Base-by-base conservation (phyloP, 2,113 vertebrate genomes). In the Hippocampus zosterae region DNA sequence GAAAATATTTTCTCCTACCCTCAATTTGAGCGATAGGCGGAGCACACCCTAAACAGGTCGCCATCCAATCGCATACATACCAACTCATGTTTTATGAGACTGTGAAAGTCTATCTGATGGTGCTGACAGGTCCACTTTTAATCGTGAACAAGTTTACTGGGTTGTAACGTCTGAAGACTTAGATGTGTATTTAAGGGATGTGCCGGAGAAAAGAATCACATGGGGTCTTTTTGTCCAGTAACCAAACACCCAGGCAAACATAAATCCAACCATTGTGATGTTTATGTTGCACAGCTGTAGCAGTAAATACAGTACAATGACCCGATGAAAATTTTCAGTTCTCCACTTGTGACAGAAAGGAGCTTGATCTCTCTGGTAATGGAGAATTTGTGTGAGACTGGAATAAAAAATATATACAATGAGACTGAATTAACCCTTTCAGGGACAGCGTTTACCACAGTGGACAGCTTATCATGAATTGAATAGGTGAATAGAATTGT, bases 221-320 rank as follows among this genome's bases (percentile, higher is more conserved):
- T 10, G 5, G 42, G 10, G 10, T 44, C 13, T 44, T 53, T 19
- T 57, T 60, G 56, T 41, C 6, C 3, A 23, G 33, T 46, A 76
- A 64, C 70, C 63, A 86, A 86, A 88, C 70, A 78, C 42, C n/a
- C 63, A 50, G 69, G 76, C 78, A 75, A 75, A 85, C 77, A 81
- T 48, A 11, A 0, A 64, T 82, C 29, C 74, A 81, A 70, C 71
- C 25, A 55, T 23, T 60, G 53, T 46, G 5, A 3, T 74, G 81
- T 79, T 78, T 81, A 86, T 1, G 74, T 44, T 69, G 27, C n/a
- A 59, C 33, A 67, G 69, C 25, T 72, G 55, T 3, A 21, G 18
- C 23, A n/a, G 63, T 74, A 80, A 81, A 80, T 63, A 79, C 21
- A 33, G 40, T 13, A 1, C 68, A 61, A 10, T 3, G 21, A 18